Percentiles rank a stretch among this genome's conserved stretches.
Evolutionary conservation across 2,797 vertebrate genomes (phyloP).

Genomic region (Loris lydekkerianus): DNA sequence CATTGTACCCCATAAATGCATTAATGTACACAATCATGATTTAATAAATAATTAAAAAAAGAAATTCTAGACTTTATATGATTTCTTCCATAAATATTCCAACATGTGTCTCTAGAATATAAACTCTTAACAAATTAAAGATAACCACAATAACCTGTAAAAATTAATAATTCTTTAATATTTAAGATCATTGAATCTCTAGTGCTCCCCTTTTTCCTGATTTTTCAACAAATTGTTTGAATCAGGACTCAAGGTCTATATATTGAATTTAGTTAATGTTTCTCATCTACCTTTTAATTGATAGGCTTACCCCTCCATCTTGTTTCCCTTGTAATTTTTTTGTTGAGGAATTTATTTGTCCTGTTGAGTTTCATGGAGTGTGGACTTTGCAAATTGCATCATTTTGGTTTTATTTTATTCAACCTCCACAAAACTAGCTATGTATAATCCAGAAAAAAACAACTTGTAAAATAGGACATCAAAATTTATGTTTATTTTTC

Average conservation of each 20-base stretch:
- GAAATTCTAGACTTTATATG: too few species aligned
- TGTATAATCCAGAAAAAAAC: background rate
- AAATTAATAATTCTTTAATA: constrained; percentile 4
- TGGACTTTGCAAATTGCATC: background rate
- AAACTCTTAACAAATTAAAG: constrained; percentile 6
- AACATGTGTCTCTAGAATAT: too few species aligned
- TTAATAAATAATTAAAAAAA: too few species aligned
- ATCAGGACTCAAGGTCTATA: background rate
- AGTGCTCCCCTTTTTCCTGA: background rate
- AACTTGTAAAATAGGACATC: background rate
- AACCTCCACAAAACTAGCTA: constrained; percentile 36
- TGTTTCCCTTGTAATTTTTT: background rate
- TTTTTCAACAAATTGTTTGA: background rate
- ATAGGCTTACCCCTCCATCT: background rate
- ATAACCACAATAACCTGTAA: background rate
- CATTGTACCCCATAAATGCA: too few species aligned
- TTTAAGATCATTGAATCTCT: background rate
- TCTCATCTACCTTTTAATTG: background rate
- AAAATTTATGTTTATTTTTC: background rate
- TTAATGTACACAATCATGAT: background rate
- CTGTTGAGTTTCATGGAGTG: background rate
- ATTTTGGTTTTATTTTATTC: constrained; percentile 20
- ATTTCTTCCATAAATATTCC: too few species aligned
- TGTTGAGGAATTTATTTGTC: constrained; percentile 17
- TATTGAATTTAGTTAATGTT: background rate